Evolutionary conservation across 2,797 vertebrate genomes (phyloP), one percentile per base, ranked within the genome.

Genomic region (Coluber constrictor): DNA sequence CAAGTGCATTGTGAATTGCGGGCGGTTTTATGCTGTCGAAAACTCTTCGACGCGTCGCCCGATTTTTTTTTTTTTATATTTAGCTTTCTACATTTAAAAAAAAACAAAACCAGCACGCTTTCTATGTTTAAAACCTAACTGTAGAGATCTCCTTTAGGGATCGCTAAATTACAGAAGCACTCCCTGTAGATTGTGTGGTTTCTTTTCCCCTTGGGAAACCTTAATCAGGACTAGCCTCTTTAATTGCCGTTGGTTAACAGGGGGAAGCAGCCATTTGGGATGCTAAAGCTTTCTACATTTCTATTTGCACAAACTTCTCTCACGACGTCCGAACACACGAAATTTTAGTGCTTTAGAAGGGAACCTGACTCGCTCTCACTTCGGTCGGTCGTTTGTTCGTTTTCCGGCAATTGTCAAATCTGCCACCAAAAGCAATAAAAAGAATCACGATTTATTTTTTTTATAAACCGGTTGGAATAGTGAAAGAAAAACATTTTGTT

Each of bases 361-460:
- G 8, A 37, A 11, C 18, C 20, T 12, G 37, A 0, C 4, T 25
- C 47, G 37, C 25, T 83, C 37, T 83, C 37, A 12, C 2, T 51
- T 51, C 6, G 47, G 9, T 79, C 0, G 32, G 20, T 70, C 32
- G 15, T 56, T 70, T 87, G 15, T 56, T 57, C 3, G 55, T 89
- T 29, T 29, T 51, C 7, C 32, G 90, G 87, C 51, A 3, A 86
- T 57, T 66, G 54, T 13, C 25, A 4, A 7, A 54, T 79, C 87
- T 90, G 57, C 51, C 87, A 32, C n/a, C 63, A 27, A 79, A n/a
- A 61, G 89, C 63, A 88, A 83, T 94, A 92, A 94, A 94, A 51
- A 90, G 37, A 88, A 79, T 25, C 4, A 18, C 3, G 23, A 23
- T 87, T 92, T 90, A 57, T 92, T 90, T 94, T 94, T 37, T 90